Base-by-base conservation (phyloP, 2,888 invertebrate species). In the Nudaria mundana region DNA sequence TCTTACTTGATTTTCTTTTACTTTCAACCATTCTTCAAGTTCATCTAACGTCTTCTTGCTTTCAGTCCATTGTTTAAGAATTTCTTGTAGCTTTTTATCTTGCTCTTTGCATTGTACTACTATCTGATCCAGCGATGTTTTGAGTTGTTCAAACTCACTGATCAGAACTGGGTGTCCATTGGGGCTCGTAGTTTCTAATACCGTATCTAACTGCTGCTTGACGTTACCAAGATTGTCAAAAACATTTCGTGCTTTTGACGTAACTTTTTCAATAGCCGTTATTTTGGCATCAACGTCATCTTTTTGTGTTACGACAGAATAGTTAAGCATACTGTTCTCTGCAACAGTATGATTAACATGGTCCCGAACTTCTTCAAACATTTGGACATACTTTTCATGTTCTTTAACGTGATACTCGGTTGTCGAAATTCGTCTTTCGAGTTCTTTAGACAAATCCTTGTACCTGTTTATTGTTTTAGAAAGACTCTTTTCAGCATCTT, bases 21-120 rank as follows among this genome's bases (percentile, higher is more conserved):
- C 91, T 70, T 95, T 96, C 33, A 97, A 89, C 98, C 98, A 98
- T 31, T 91, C 90, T 63, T 94, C 94, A 1, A 98, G 85, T 40
- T 91, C 91, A 51, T 96, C 94, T 20, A 97, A 91, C 12, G 93
- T 90, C 31, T 91, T 92, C 63, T 95, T 95, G 56, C 96, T 95
- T 66, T 95, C 93, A 28, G 93, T 93, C 93, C 96, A 96, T 66
- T 95, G 93, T 30, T 92, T 92, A 49, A 95, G 92, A 5, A 95
- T 90, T 45, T 93, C 93, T 56, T 93, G 93, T 8, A 97, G 79
- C 74, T 94, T 94, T 10, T 91, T 91, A 51, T 93, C 91, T 20
- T 94, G 93, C 16, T 93, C 91, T 56, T 89, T 88, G 59, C 96
- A 96, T 49, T 93, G 90, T 6, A 88, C 80, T 48, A 95, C 84